Conservation (phyloP, 2,888 invertebrate genomes). For the Crematogaster levior region DNA sequence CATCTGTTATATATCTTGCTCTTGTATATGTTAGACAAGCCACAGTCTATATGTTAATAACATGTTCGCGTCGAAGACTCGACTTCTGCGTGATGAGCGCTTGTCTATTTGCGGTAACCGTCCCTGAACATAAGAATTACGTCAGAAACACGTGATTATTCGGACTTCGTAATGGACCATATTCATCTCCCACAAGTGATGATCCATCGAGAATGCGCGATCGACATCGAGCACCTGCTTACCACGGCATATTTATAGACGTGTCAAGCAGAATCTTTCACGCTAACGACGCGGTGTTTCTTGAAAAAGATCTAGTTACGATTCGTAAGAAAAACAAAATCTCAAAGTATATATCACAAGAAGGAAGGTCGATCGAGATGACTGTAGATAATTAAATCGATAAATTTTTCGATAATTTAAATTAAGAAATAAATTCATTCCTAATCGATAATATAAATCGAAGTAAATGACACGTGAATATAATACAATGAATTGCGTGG, state of each 20-base stretch:
- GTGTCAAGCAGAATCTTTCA: not conserved
- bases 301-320: not conserved
- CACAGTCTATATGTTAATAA: slow-evolving; percentile 22
- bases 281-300: not conserved
- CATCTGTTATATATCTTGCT: not conserved
- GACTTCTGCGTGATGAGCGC: slow-evolving; percentile 39
- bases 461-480: not conserved
- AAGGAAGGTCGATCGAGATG: too few relatives aligned
- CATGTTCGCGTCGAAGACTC: slow-evolving; percentile 53
- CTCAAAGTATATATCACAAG: not conserved
- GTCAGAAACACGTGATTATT: slow-evolving; percentile 63
- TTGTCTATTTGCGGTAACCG: slow-evolving; percentile 69
- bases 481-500: not conserved
- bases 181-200: slow-evolving; percentile 63
- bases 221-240: slow-evolving; percentile 55
- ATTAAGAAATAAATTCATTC: not conserved
- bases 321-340: not conserved
- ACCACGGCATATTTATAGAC: slow-evolving; percentile 24
- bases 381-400: not conserved
- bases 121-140: slow-evolving; percentile 67
- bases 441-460: not conserved
- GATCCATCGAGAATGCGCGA: slow-evolving; percentile 44
- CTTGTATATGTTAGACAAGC: not conserved
- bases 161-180: slow-evolving; percentile 66
- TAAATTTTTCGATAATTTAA: not conserved